A percentile compares a stretch with the other conserved stretches of the same genome.
phyloP scores from a whole-genome alignment of 2,113 vertebrate genomes.

The Podocnemis expansa region DNA sequence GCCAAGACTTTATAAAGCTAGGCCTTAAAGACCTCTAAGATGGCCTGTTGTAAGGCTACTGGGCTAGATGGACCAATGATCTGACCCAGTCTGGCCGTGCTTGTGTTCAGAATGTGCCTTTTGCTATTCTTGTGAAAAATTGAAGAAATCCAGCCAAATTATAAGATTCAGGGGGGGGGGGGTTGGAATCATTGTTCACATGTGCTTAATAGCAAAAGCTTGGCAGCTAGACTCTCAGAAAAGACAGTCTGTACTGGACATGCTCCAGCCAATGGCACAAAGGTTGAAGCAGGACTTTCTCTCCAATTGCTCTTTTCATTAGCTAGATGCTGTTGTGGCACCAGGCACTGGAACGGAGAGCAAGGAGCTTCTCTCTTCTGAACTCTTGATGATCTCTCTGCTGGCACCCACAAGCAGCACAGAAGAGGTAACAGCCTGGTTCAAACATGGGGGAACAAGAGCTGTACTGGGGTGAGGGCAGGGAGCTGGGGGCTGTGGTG shows the following conservation, averaged over 20 bases:
- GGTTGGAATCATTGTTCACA: not conserved
- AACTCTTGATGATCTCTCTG: not conserved
- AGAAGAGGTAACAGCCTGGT: not conserved
- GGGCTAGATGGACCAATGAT: not conserved
- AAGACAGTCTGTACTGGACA: not conserved
- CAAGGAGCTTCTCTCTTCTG: not conserved
- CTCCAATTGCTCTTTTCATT: not conserved
- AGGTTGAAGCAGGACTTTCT: not conserved
- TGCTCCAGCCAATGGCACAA: not conserved
- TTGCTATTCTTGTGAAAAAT: not conserved
- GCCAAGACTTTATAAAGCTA: too few relatives aligned
- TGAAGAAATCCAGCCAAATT: too few relatives aligned
- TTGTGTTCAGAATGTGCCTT: not conserved
- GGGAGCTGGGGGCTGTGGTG: not conserved
- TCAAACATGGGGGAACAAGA: not conserved
- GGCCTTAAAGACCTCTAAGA: too few relatives aligned
- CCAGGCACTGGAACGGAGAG: not conserved
- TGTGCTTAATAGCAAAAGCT: not conserved
- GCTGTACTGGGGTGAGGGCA: not conserved
- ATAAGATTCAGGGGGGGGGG: too few relatives aligned
- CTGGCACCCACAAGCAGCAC: not conserved
- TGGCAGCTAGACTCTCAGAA: not conserved
- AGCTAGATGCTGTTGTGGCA: not conserved
- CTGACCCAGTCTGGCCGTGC: too few relatives aligned
- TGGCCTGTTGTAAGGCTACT: not conserved